Percentiles rank a stretch among this genome's conserved stretches.
Evolutionary conservation across 1,140 invertebrate genomes (phyloP).

Genomic region (Halesus radiatus): DNA sequence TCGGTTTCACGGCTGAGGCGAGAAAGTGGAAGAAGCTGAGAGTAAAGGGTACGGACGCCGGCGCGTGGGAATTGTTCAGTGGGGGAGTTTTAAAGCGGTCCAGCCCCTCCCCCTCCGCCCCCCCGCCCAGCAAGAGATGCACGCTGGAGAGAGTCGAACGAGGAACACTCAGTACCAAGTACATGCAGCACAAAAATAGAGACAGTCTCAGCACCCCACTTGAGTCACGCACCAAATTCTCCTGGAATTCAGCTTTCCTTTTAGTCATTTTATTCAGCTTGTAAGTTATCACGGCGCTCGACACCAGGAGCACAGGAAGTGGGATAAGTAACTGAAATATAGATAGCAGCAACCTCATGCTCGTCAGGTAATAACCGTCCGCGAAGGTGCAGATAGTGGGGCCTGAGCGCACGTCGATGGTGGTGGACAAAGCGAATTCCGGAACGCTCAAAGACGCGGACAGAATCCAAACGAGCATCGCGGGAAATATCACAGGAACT

Average conservation of each 20-base stretch:
- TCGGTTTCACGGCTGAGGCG: constrained; percentile 45
- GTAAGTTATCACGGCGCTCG: constrained; percentile 59
- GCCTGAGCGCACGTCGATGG: constrained; percentile 60
- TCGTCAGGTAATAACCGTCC: constrained; percentile 63
- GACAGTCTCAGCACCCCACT: constrained; percentile 63
- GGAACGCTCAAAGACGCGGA: constrained; percentile 71
- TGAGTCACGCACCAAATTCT: constrained; percentile 56
- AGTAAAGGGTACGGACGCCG: constrained; percentile 58
- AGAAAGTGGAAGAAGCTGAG: constrained; percentile 62
- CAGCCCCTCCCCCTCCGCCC: constrained; percentile 45
- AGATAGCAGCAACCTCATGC: constrained; percentile 65
- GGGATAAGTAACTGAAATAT: constrained; percentile 66
- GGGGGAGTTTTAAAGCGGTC: constrained; percentile 53
- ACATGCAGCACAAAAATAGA: constrained; percentile 63
- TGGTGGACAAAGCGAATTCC: constrained; percentile 66
- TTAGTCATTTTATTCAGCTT: constrained; percentile 61
- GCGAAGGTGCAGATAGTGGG: constrained; percentile 62
- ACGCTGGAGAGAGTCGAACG: constrained; percentile 62
- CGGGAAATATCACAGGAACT: constrained; percentile 67
- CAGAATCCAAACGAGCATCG: constrained; percentile 70
- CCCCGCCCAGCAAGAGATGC: constrained; percentile 59
- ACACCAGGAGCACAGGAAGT: constrained; percentile 60
- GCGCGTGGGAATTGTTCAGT: constrained; percentile 40
- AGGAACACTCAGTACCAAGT: constrained; percentile 62
- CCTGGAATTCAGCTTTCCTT: constrained; percentile 56